Base-by-base conservation (phyloP, 1,140 invertebrate genomes). In the Ooceraea biroi region DNA sequence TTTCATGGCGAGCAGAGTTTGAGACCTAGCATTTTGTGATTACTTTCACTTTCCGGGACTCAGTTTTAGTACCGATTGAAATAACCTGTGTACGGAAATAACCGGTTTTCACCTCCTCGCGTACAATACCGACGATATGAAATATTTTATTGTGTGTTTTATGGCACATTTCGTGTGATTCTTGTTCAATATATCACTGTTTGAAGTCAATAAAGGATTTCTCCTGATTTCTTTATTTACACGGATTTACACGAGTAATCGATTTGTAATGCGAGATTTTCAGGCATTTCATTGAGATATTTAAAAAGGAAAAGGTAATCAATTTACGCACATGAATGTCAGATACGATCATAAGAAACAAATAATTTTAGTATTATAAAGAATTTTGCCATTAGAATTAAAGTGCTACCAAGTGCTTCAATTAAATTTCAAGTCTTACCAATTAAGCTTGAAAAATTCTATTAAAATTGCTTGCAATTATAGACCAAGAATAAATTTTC, bases 21-120 rank as follows among this genome's bases (percentile, higher is more conserved):
- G 17, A 25, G 19, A 55, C 3, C 3, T 11, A 44, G n/a, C 36
- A 19, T 78, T 69, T 68, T 27, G 17, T 14, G 22, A 55, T 55
- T 52, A 41, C 74, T 78, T 78, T 78, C 74, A 68, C 74, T 55
- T 68, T 25, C 19, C 17, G 46, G 48, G 19, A n/a, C 17, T 63
- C 58, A 19, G 25, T 25, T 77, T 77, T 77, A 66, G 11, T 44
- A 27, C 44, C 74, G 61, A 77, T 68, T 30, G 14, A 66, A 66
- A 66, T 61, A 25, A 63, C 41, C 11, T n/a, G 22, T n/a, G 11
- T 41, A 4, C n/a, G 44, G 58, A 76, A 48, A 65, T 78, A 78
- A 78, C 61, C 61, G 74, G 61, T 78, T 78, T 41, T 55, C 74
- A 41, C 61, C 17, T 65, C 30, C 48, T 63, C 12, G 14, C 19